A percentile compares a stretch with the other conserved stretches of the same genome.
phyloP scores from a whole-genome alignment of 2,888 invertebrate genomes.

The Ligdia adustata region DNA sequence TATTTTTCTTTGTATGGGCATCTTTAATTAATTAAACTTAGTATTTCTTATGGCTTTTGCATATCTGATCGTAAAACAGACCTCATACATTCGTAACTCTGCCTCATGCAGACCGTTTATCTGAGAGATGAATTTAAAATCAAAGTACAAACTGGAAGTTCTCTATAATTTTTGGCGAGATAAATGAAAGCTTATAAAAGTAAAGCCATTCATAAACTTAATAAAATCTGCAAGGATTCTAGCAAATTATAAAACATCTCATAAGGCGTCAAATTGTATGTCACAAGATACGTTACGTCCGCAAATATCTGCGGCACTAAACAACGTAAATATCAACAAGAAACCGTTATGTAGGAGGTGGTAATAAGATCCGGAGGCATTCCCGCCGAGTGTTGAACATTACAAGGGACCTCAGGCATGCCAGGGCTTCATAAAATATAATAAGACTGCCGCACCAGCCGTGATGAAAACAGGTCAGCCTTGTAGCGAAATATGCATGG shows the following conservation, averaged over 20 bases:
- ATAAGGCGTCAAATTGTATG: conserved; percentile 23
- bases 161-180: no score
- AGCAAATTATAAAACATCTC: conserved; percentile 13
- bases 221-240: no score
- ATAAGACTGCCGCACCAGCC: conserved; percentile 65
- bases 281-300: conserved; percentile 16
- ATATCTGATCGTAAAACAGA: no score
- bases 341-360: conserved; percentile 54
- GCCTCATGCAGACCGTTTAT: no score
- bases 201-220: no score
- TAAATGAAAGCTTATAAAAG: no score
- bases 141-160: no score
- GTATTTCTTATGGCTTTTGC: no score
- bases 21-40: no score
- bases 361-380: conserved; percentile 67
- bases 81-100: no score
- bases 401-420: conserved; percentile 64
- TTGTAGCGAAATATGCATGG: conserved; percentile 28
- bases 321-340: conserved; percentile 53
- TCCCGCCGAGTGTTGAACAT: conserved; percentile 60
- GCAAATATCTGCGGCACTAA: conserved; percentile 30
- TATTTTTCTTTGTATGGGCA: no score
- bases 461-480: conserved; percentile 61
- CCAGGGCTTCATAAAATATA: conserved; percentile 76
- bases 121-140: no score